These are phyloP conservation scores for Macrosiphum euphorbiae DNA, from an alignment of 2,888 invertebrate species.

Conservation along the genomic window DNA sequence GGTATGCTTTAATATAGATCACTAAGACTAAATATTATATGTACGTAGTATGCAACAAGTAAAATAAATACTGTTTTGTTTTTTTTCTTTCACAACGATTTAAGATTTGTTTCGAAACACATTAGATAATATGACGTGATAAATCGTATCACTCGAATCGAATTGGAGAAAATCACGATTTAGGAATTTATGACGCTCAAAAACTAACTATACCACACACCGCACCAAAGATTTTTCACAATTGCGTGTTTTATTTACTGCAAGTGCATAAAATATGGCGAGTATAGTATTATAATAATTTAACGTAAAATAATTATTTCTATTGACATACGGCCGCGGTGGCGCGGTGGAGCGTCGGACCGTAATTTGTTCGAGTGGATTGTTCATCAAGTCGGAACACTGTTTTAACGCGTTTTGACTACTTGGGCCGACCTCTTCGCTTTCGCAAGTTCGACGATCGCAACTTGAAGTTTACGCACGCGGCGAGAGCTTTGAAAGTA, in stretches of 20 bases:
- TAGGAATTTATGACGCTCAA: background rate
- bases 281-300: background rate
- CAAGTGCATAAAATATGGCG: background rate
- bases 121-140: no score
- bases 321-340: background rate
- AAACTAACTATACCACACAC: background rate
- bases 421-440: constrained; percentile 11
- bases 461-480: constrained; percentile 19
- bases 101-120: background rate
- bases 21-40: background rate
- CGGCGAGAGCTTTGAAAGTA: constrained; percentile 46
- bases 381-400: constrained; percentile 58
- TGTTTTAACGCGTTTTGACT: constrained; percentile 42
- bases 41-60: background rate
- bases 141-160: no score
- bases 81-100: background rate
- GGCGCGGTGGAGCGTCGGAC: no score
- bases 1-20: background rate
- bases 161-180: background rate
- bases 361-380: constrained; percentile 43
- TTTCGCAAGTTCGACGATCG: background rate
- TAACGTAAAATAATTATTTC: background rate
- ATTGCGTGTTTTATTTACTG: background rate
- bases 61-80: background rate
- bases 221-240: background rate